A percentile compares a stretch with the other conserved stretches of the same genome.
Conservation (phyloP, 2,113 vertebrate species). For the Channa argus region DNA sequence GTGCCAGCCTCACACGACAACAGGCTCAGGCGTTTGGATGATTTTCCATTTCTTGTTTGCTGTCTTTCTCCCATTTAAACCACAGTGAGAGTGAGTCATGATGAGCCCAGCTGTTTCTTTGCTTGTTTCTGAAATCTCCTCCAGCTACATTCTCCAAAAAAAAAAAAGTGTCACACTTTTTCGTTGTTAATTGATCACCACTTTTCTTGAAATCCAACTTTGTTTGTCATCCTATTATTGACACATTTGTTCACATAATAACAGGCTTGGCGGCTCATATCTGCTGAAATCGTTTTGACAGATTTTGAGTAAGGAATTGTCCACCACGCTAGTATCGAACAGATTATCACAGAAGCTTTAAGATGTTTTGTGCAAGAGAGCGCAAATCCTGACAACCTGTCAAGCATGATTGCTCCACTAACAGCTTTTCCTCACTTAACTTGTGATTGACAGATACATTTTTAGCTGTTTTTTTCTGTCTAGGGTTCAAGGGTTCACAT, state of each 20-base stretch:
- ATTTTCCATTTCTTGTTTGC: constrained; percentile 27
- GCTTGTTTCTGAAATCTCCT: constrained; percentile 33
- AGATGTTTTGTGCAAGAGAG: constrained; percentile 39
- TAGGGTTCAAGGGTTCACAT: constrained; percentile 42
- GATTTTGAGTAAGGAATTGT: constrained; percentile 49
- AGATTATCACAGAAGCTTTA: constrained; percentile 46
- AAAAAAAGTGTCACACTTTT: background rate
- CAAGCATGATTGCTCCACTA: constrained; percentile 34
- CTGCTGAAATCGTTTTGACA: constrained; percentile 51
- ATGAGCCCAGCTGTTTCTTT: constrained; percentile 51
- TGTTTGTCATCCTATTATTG: constrained; percentile 41
- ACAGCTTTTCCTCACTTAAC: constrained; percentile 44
- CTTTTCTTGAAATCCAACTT: constrained; percentile 57
- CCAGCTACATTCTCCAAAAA: constrained; percentile 41
- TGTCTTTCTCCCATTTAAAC: constrained; percentile 1
- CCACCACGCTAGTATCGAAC: background rate
- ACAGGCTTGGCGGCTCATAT: constrained; percentile 39
- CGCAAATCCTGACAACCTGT: constrained; percentile 55
- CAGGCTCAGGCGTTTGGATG: constrained; percentile 16
- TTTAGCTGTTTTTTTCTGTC: constrained; percentile 25
- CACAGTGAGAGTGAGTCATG: constrained; percentile 19
- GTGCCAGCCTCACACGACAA: constrained; percentile 5
- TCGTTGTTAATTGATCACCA: constrained; percentile 48
- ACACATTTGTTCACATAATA: constrained; percentile 57
- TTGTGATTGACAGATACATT: constrained; percentile 58